phyloP scores from a whole-genome alignment of 2,113 vertebrate species.

The Ceyx cyanopectus region DNA sequence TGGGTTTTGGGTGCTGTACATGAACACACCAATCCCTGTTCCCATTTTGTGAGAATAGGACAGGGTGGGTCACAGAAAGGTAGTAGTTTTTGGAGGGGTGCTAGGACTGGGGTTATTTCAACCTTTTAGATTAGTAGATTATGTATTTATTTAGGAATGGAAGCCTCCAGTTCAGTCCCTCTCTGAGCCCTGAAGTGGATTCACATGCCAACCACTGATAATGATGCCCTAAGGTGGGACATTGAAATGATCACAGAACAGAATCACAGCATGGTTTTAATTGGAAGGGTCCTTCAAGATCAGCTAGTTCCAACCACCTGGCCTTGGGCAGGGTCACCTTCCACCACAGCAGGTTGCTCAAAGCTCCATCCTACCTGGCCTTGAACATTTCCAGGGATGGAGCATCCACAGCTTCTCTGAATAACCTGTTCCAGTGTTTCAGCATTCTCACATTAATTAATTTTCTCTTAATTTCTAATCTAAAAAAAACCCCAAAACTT shows the following conservation, averaged over 20 bases:
- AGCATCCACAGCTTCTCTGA: not conserved
- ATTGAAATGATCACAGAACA: not conserved
- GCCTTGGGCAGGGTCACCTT: not conserved
- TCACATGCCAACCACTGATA: accelerated
- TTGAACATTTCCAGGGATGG: not conserved
- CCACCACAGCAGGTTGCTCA: not conserved
- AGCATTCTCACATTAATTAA: not conserved
- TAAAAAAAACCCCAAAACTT: no score
- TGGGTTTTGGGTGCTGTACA: accelerated
- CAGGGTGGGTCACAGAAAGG: not conserved
- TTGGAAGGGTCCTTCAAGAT: not conserved
- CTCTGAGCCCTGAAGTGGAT: not conserved
- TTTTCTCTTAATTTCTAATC: no score
- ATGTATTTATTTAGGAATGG: not conserved
- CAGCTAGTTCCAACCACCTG: not conserved
- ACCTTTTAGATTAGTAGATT: accelerated
- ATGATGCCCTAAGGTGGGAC: no score
- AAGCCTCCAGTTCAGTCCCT: accelerated
- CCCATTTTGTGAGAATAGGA: accelerated
- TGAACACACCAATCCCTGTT: not conserved
- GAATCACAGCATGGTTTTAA: not conserved
- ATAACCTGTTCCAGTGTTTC: not conserved
- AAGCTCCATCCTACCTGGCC: no score
- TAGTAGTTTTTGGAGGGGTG: not conserved
- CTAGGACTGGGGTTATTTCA: not conserved